Percentiles rank a stretch among this genome's conserved stretches.
Evolutionary conservation across 2,797 vertebrate species (phyloP).

Genomic region (Oreochromis grahami): DNA sequence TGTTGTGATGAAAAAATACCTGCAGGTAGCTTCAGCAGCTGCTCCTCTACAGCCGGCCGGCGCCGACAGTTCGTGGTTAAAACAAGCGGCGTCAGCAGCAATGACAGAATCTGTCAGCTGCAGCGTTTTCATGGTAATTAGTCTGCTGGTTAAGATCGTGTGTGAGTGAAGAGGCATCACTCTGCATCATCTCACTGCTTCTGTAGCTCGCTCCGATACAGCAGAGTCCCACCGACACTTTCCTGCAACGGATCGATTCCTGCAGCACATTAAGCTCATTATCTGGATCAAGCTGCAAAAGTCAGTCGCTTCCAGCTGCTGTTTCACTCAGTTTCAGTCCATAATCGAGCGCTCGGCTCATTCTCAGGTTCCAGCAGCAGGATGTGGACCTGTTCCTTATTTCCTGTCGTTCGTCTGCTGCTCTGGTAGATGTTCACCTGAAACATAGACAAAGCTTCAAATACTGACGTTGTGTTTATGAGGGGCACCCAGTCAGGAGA

Average conservation of each 20-base stretch:
- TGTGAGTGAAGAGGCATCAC: neutral
- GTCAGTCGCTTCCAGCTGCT: neutral
- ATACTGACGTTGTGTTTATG: neutral
- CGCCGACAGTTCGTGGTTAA: accelerated
- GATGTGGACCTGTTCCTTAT: neutral
- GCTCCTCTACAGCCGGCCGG: neutral
- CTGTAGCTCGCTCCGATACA: neutral
- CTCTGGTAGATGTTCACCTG: accelerated
- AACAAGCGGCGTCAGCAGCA: accelerated
- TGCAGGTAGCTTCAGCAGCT: neutral
- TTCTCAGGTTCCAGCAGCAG: neutral
- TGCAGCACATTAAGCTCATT: neutral
- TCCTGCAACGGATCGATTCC: neutral
- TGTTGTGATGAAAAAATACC: neutral
- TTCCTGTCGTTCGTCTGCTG: neutral
- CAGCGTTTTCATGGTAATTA: neutral
- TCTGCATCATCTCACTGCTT: neutral
- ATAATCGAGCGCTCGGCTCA: accelerated
- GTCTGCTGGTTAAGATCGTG: neutral
- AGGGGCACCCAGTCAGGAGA: neutral
- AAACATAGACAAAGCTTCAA: neutral
- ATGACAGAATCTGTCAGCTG: neutral
- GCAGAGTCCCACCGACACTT: neutral
- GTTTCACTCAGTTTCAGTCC: neutral
- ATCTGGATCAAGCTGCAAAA: neutral